Base-by-base conservation (phyloP, 2,797 vertebrate species). In the Hybognathus amarus region DNA sequence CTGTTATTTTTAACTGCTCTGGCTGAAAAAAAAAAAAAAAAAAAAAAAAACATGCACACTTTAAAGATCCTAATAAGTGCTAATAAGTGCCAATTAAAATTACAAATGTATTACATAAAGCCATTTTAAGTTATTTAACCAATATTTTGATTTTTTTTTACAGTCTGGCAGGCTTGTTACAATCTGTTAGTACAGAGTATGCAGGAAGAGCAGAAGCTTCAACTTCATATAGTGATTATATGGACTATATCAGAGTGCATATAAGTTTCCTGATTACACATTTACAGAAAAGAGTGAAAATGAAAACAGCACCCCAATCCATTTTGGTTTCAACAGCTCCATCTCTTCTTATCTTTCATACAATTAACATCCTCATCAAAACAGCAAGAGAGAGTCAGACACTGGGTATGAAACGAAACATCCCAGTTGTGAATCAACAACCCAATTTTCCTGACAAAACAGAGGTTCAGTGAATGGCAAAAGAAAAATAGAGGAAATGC, bases 401-500 rank as follows among this genome's bases (percentile, higher is more conserved):
- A 2, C 76, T 4, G 67, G 59, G 61, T 82, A 42, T 75, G 61
- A 75, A 75, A 80, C n/a, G 45, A 73, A 56, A 79, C 50, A 77
- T 63, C 54, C 79, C 54, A 68, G 17, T 77, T 70, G 71, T 81
- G 54, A 85, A 85, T 69, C 47, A 80, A 67, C 68, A 84, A 75
- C 54, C 74, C 30, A 69, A 74, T 83, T 83, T 83, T 78, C 59
- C 15, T 40, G 18, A 75, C 83, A 67, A 75, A 81, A 85, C 68
- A 63, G 59, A 73, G 45, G 54, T 30, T 12, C 12, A 11, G 56
- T 75, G 56, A 76, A 76, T 67, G 61, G 47, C 61, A 67, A 75
- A n/a, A 76, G 67, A 30, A 75, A 82, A 82, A 27, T 20, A 38
- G 20, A 80, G 27, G 68, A 15, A 50, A 67, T 20, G 54, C 36